Base-by-base conservation (phyloP, 2,888 invertebrate species). In the Philopedon plagiatum region DNA sequence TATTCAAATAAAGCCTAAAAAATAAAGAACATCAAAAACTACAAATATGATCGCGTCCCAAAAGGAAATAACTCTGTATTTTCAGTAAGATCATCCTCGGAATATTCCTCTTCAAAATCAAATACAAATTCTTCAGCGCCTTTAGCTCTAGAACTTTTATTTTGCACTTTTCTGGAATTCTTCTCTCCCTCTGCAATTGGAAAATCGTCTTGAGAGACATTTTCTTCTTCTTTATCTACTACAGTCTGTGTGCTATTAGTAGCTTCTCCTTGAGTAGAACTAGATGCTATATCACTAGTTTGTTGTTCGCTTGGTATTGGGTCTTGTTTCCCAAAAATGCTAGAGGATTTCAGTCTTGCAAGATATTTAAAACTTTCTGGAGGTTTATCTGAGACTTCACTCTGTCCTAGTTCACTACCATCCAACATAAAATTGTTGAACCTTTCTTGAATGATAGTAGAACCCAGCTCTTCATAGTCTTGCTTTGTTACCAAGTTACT, bases 401-500 rank as follows among this genome's bases (percentile, higher is more conserved):
- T 58, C 9, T 69, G 37, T 5, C 65, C 60, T 29, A 44, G 0
- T 13, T 67, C 29, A 9, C 76, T 76, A 51, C 75, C 75, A 21
- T 79, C 78, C 4, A 73, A 64, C 79, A 80, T 80, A 82, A 83
- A 88, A 56, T 86, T 83, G 71, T 88, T 88, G 80, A 89, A 90
- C 76, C 86, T 85, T 76, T 90, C 89, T 72, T 87, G 86, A 77
- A 90, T 90, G 51, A 89, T 83, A 41, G 83, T 83, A 37, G 89
- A 86, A 11, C 98, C 98, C 81, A 93, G 91, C 83, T 98, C 97
- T 75, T 97, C 96, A 84, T 96, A 98, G 79, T 97, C 94, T 76
- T 94, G 93, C 78, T 91, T 91, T 0, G 94, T 93, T 1, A 97
- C 91, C 73, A 93, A 86, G 78, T 90, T 88, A 0, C 89, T 90